These are phyloP conservation scores for Nipponacmea schrenckii DNA, from an alignment of 2,888 invertebrate species.

Conservation along the genomic window DNA sequence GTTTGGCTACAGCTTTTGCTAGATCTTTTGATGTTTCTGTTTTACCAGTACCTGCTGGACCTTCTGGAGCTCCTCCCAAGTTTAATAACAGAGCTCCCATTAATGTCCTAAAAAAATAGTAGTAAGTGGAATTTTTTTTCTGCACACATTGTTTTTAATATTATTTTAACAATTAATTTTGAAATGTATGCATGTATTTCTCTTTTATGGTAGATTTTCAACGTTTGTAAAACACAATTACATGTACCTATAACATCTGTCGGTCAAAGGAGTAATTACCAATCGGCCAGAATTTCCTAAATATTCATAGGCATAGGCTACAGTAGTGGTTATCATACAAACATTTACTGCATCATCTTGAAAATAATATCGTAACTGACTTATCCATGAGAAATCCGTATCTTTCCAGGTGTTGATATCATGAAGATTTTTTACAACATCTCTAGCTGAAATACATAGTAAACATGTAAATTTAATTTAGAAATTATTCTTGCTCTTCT, in stretches of 20 bases:
- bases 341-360: slow-evolving; percentile 64
- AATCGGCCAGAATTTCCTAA: slow-evolving; percentile 66
- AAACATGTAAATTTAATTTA: no score
- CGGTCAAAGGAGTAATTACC: slow-evolving; percentile 68
- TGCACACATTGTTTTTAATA: no score
- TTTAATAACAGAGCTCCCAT: slow-evolving; percentile 67
- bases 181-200: no score
- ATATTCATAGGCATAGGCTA: slow-evolving; percentile 68
- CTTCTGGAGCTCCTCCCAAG: slow-evolving; percentile 67
- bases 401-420: slow-evolving; percentile 46
- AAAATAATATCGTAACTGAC: slow-evolving; percentile 66
- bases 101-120: slow-evolving; percentile 53
- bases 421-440: slow-evolving; percentile 62
- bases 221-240: background rate
- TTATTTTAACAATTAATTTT: no score
- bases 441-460: slow-evolving; percentile 54
- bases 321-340: slow-evolving; percentile 67
- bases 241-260: slow-evolving; percentile 68
- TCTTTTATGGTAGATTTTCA: no score
- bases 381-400: slow-evolving; percentile 67
- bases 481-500: no score
- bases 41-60: slow-evolving; percentile 68
- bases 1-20: slow-evolving; percentile 68
- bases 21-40: slow-evolving; percentile 68
- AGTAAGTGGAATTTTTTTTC: no score